A percentile compares a stretch with the other conserved stretches of the same genome.
Evolutionary conservation across 2,888 invertebrate genomes (phyloP).

Genomic region (Minunthozetes semirufus): DNA sequence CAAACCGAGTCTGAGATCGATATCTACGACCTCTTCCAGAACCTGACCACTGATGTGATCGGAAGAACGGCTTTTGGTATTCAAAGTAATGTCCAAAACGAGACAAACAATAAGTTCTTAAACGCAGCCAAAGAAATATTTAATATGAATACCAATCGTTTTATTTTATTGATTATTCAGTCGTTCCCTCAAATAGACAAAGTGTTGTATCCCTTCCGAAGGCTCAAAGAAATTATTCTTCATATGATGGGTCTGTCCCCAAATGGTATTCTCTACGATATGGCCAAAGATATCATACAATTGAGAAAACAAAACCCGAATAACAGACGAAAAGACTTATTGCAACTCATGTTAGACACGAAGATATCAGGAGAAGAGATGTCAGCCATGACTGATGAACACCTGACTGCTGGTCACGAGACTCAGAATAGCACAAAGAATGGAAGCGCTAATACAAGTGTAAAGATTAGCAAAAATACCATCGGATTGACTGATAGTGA

Average conservation of each 20-base stretch:
- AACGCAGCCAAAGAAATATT: slow-evolving; percentile 34
- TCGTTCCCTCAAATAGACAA: slow-evolving; percentile 38
- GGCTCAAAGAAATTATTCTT: background rate
- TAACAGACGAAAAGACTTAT: slow-evolving; percentile 34
- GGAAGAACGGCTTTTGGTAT: slow-evolving; percentile 52
- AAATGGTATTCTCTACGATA: background rate
- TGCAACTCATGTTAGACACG: slow-evolving; percentile 41
- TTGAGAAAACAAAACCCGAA: slow-evolving; percentile 1
- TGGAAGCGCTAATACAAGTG: background rate
- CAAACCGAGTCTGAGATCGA: slow-evolving; percentile 46
- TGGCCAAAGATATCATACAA: slow-evolving; percentile 19
- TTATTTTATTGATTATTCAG: background rate
- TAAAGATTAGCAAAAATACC: background rate
- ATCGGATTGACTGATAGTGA: slow-evolving; percentile 29
- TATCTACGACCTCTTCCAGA: slow-evolving; percentile 50
- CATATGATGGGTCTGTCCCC: background rate
- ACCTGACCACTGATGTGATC: slow-evolving; percentile 53
- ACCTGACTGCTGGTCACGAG: background rate
- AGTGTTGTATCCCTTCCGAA: background rate
- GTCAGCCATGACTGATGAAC: background rate
- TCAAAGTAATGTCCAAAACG: slow-evolving; percentile 48
- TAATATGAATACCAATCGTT: background rate
- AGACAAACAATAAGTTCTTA: slow-evolving; percentile 49
- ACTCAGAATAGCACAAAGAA: no score
- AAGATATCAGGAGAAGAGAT: slow-evolving; percentile 11